Conservation (phyloP, 2,797 vertebrate species). For the Notolabrus celidotus region DNA sequence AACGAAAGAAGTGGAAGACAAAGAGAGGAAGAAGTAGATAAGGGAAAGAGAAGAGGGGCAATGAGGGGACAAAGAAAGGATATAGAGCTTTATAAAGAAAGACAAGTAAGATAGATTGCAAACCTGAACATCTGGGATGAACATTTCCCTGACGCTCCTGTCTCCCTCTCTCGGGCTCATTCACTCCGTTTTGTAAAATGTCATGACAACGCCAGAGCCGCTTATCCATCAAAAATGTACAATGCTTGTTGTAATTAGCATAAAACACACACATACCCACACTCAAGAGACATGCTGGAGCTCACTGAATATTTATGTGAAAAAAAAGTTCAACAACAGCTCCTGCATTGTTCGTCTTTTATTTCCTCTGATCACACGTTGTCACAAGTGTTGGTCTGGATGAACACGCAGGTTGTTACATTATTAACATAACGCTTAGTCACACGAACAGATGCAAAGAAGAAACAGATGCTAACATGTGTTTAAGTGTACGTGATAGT, state of each 20-base stretch:
- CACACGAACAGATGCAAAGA: constrained; percentile 21
- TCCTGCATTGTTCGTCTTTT: constrained; percentile 65
- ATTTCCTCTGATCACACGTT: constrained; percentile 67
- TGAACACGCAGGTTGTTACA: constrained; percentile 52
- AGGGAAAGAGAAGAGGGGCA: constrained; percentile 37
- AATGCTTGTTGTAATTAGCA: constrained; percentile 56
- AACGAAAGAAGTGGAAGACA: background rate
- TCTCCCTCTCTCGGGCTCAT: constrained; percentile 43
- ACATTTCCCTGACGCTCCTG: background rate
- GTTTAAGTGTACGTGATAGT: constrained; percentile 36
- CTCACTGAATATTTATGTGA: constrained; percentile 54
- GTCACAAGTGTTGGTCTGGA: constrained; percentile 59
- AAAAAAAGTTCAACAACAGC: constrained; percentile 50
- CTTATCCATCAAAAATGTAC: constrained; percentile 54
- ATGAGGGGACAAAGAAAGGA: constrained; percentile 28
- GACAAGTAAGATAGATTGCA: constrained; percentile 22
- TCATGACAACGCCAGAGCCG: constrained; percentile 46
- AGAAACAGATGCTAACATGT: constrained; percentile 24
- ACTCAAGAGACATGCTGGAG: background rate
- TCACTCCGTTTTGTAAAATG: constrained; percentile 56
- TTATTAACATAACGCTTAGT: constrained; percentile 55
- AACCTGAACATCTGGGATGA: constrained; percentile 49
- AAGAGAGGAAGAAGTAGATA: constrained; percentile 23
- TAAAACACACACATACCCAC: constrained; percentile 38
- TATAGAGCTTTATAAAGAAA: constrained; percentile 9